Conservation (phyloP, 2,113 vertebrate species). For the Myotis lucifugus region DNA sequence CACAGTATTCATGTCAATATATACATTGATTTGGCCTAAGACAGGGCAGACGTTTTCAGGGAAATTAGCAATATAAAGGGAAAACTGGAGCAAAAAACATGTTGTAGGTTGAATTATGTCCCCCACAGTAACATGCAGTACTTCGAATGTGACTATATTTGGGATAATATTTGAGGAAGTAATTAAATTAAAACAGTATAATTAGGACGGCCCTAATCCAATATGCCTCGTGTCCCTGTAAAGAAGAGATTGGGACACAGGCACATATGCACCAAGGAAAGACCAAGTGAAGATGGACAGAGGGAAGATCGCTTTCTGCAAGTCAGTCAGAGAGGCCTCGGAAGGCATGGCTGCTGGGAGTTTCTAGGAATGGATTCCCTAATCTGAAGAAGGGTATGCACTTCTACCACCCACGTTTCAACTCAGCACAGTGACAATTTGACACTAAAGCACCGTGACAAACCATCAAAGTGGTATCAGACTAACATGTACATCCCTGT, state of each 20-base stretch:
- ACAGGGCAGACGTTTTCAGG: not conserved
- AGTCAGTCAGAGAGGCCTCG: not conserved
- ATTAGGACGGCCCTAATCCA: not conserved
- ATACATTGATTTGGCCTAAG: not conserved
- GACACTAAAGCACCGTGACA: not conserved
- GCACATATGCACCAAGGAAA: not conserved
- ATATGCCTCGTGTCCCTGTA: not conserved
- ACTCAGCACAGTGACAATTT: not conserved
- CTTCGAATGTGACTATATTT: not conserved
- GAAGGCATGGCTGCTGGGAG: not conserved
- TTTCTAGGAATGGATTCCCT: slow-evolving; percentile 1
- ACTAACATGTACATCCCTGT: not conserved
- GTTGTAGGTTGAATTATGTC: not conserved
- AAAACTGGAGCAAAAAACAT: not conserved
- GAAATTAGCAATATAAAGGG: not conserved
- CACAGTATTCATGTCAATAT: not conserved
- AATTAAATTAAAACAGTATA: not conserved
- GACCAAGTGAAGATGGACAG: not conserved
- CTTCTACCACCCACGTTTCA: not conserved
- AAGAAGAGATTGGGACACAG: not conserved
- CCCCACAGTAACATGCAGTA: not conserved
- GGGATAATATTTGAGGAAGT: not conserved
- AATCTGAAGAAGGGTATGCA: not conserved
- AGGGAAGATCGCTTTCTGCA: not conserved
- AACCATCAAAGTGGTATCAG: not conserved